A percentile compares a stretch with the other conserved stretches of the same genome.
These are phyloP conservation scores for Hoplostethus mediterraneus DNA, from an alignment of 2,797 vertebrate species.

Conservation along the genomic window DNA sequence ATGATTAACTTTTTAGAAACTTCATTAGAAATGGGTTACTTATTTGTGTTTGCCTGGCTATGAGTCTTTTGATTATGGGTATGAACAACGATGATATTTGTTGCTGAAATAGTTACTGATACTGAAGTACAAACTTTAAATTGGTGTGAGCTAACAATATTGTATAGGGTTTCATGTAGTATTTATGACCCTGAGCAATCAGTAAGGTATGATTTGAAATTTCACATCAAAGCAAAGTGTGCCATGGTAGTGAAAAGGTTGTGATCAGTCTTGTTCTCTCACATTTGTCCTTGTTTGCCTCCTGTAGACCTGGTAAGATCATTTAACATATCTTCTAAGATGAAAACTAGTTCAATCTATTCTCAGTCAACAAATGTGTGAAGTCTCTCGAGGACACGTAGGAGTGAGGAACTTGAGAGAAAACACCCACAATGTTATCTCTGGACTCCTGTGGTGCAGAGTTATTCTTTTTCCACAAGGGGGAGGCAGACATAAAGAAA, in stretches of 20 bases:
- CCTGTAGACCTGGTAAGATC: slow-evolving; percentile 13
- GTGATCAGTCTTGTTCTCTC: slow-evolving; percentile 24
- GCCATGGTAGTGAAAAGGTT: neutral
- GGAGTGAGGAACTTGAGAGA: slow-evolving; percentile 44
- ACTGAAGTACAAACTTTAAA: too few species aligned
- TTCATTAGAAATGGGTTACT: slow-evolving; percentile 4
- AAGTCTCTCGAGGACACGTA: slow-evolving; percentile 62
- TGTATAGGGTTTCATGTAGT: neutral
- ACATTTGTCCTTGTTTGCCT: slow-evolving; percentile 35
- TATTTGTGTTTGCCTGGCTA: neutral
- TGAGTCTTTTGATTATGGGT: neutral
- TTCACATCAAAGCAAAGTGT: slow-evolving; percentile 3
- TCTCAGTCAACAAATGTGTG: slow-evolving; percentile 68
- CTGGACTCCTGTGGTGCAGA: slow-evolving; percentile 16
- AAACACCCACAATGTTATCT: slow-evolving; percentile 5
- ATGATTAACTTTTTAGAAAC: neutral
- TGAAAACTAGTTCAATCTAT: slow-evolving; percentile 46
- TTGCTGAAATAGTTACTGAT: neutral
- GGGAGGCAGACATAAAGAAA: slow-evolving; percentile 65
- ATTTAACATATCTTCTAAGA: slow-evolving; percentile 20
- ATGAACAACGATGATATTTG: neutral
- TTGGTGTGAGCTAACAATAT: too few species aligned
- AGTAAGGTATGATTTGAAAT: neutral
- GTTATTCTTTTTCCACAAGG: slow-evolving; percentile 51
- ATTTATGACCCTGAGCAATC: neutral